Percentiles rank a stretch among this genome's conserved stretches.
Evolutionary conservation across 1,140 invertebrate species (phyloP).

Genomic region (Microplitis mediator): DNA sequence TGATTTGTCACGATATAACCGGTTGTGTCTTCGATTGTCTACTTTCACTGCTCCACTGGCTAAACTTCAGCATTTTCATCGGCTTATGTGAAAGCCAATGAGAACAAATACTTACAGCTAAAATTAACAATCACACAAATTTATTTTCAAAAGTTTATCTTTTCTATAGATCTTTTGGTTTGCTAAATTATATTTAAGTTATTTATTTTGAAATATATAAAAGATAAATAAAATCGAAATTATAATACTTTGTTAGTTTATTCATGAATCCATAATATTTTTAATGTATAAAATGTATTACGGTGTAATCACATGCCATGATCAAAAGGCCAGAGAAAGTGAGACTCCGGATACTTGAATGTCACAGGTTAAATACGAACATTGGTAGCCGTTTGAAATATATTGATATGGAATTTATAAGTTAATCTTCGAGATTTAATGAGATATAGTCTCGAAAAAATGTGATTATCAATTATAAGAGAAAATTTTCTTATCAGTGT

Average conservation of each 20-base stretch:
- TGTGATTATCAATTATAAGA: neutral
- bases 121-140: neutral
- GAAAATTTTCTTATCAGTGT: neutral
- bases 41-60: slow-evolving; percentile 8
- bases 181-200: no score
- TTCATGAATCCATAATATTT: neutral
- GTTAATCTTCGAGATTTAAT: neutral
- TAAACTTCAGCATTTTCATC: slow-evolving; percentile 12
- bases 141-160: neutral
- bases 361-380: slow-evolving; percentile 50
- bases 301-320: slow-evolving; percentile 29
- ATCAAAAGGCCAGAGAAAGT: slow-evolving; percentile 47
- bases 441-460: neutral
- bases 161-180: no score
- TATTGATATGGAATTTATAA: neutral
- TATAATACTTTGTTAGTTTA: neutral
- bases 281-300: slow-evolving; percentile 12
- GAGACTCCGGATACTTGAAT: slow-evolving; percentile 47
- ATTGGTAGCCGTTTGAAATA: slow-evolving; percentile 12
- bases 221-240: neutral
- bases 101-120: neutral
- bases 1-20: slow-evolving; percentile 12
- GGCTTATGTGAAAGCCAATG: neutral
- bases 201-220: no score
- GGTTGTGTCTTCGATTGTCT: slow-evolving; percentile 18